Evolutionary conservation across 2,888 invertebrate species (phyloP).

Genomic region (Ichneumon xanthorius): DNA sequence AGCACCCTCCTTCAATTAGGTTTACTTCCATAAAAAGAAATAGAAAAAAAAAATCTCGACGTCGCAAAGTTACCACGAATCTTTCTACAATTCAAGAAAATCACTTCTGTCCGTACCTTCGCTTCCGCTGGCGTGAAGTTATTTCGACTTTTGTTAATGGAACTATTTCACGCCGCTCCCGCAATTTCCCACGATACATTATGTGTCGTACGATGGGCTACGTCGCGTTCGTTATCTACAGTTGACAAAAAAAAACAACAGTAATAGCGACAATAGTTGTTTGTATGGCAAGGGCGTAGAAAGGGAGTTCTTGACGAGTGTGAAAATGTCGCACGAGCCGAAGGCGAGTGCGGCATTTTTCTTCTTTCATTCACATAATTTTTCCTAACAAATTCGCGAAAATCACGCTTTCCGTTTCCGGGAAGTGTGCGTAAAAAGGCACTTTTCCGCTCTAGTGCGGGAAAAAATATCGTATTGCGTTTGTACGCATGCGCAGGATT

Average conservation of each 20-base stretch:
- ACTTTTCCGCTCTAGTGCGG: no score
- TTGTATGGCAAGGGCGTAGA: no score
- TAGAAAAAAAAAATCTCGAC: constrained; percentile 41
- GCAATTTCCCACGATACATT: neutral
- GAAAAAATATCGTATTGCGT: no score
- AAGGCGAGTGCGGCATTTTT: no score
- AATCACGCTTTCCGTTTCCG: no score
- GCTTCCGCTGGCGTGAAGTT: neutral
- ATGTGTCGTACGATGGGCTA: neutral
- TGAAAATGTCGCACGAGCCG: no score
- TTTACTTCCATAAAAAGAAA: constrained; percentile 75
- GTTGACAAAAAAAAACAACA: neutral
- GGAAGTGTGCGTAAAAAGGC: no score
- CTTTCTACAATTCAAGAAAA: constrained; percentile 50
- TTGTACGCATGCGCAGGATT: no score
- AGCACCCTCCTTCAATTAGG: constrained; percentile 77
- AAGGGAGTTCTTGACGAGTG: no score
- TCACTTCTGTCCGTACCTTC: constrained; percentile 23
- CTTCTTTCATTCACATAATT: no score
- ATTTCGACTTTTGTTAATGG: constrained; percentile 9
- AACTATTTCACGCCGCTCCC: neutral
- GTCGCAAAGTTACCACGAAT: constrained; percentile 41
- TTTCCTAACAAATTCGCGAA: no score
- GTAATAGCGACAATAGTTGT: neutral
- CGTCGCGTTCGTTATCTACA: neutral